Percentiles rank a stretch among this genome's conserved stretches.
These are phyloP conservation scores for Pelmatolapia mariae DNA, from an alignment of 2,113 vertebrate genomes.

Conservation along the genomic window DNA sequence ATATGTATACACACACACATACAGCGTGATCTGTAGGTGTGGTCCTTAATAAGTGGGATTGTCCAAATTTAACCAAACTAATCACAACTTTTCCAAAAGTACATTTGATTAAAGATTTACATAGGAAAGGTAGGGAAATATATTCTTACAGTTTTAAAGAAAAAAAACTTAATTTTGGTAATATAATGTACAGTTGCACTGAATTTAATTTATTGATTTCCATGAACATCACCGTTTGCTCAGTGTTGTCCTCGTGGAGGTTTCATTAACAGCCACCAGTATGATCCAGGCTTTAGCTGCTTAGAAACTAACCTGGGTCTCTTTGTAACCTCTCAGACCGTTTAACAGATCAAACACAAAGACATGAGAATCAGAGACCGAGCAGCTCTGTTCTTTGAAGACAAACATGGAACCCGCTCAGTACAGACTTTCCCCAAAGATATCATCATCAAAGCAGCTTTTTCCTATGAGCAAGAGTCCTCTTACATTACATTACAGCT, in stretches of 20 bases:
- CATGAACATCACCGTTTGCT: neutral
- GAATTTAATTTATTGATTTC: accelerated
- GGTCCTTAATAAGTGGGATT: neutral
- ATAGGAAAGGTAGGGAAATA: neutral
- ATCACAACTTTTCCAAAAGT: neutral
- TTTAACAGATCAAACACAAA: neutral
- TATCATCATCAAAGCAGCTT: neutral
- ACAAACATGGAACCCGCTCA: neutral
- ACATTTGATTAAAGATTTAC: neutral
- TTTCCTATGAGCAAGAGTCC: neutral
- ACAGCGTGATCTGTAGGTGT: neutral
- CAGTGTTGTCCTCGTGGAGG: neutral
- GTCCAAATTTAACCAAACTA: neutral
- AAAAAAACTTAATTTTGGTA: neutral
- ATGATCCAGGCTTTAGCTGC: neutral
- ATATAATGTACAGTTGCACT: neutral
- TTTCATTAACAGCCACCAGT: neutral
- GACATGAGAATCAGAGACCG: neutral
- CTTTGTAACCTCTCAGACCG: neutral
- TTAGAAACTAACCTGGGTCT: neutral
- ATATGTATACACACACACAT: too few relatives aligned
- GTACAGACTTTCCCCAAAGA: neutral
- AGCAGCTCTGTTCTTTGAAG: neutral
- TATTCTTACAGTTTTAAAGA: neutral
- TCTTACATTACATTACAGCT: neutral